These are phyloP conservation scores for Pseudorhiza aurosa DNA, from an alignment of 30 jellyfish, hydroid and myxozoan genomes.

Conservation along the genomic window DNA sequence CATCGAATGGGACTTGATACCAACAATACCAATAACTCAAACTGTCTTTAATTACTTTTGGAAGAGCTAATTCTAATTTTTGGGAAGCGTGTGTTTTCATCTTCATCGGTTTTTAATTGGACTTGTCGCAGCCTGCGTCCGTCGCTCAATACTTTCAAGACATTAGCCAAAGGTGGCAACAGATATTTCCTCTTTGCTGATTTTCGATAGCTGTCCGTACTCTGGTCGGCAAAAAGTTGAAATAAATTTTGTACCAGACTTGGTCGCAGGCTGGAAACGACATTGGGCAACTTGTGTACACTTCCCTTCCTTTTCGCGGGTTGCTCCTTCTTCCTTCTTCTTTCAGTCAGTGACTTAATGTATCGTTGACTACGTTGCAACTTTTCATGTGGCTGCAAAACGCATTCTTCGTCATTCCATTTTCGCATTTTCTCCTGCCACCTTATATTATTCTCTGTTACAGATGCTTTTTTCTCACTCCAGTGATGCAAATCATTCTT, in stretches of 20 bases:
- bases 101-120: background rate
- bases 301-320: background rate
- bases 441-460: background rate
- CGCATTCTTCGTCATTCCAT: constrained; percentile 3
- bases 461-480: too few relatives aligned
- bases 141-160: constrained; percentile 2
- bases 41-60: too few relatives aligned
- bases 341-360: background rate
- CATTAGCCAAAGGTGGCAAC: constrained; percentile 24
- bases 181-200: constrained; percentile 9
- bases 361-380: constrained; percentile 17
- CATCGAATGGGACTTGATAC: too few relatives aligned
- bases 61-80: background rate
- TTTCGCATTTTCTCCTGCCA: background rate
- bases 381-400: constrained; percentile 29
- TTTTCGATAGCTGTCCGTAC: constrained; percentile 32
- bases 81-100: background rate
- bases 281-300: background rate
- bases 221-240: constrained; percentile 51
- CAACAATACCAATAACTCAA: too few relatives aligned
- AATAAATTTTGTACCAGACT: constrained; percentile 37
- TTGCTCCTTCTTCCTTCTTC: constrained; percentile 10
- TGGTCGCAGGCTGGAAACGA: constrained; percentile 14
- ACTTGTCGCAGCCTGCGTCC: background rate
- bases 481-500: too few relatives aligned